These are phyloP conservation scores for Varecia variegata DNA, from an alignment of 2,797 vertebrate genomes.

Conservation along the genomic window DNA sequence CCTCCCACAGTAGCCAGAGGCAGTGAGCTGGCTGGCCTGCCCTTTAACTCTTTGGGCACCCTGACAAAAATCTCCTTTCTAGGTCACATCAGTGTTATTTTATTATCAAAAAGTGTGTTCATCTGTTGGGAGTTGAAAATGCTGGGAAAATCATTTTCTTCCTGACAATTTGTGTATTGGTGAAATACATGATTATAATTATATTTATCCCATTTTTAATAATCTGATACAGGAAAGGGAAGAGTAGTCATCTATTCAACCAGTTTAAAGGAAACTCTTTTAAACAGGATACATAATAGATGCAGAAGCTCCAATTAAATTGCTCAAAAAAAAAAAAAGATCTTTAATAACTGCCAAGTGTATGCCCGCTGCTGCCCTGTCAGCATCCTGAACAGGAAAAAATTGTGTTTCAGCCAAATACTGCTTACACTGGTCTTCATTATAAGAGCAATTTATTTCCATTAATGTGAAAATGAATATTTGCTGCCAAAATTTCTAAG, in stretches of 20 bases:
- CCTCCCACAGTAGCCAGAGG: neutral
- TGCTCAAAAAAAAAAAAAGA: conserved; percentile 44
- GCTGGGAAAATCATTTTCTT: neutral
- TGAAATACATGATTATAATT: neutral
- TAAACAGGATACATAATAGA: conserved; percentile 26
- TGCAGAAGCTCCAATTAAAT: conserved; percentile 44
- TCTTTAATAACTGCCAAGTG: conserved; percentile 52
- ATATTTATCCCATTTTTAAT: neutral
- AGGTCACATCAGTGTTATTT: neutral
- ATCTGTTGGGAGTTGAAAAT: neutral
- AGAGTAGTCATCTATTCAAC: conserved; percentile 3
- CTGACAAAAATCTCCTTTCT: neutral
- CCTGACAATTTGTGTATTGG: neutral
- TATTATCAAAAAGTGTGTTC: neutral
- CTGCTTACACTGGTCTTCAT: conserved; percentile 11
- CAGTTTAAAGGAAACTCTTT: conserved; percentile 36
- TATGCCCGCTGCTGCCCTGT: neutral
- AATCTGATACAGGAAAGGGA: conserved; percentile 20
- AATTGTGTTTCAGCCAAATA: conserved; percentile 1
- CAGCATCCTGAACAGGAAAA: conserved; percentile 39
- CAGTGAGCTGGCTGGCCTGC: neutral
- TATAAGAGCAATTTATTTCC: conserved; percentile 47
- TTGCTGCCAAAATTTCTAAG: conserved; percentile 47
- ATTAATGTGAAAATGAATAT: conserved; percentile 50
- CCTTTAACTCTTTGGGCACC: neutral